Percentiles rank a stretch among this genome's conserved stretches.
Conservation (phyloP, 2,888 invertebrate species). For the Copidosoma aretas region DNA sequence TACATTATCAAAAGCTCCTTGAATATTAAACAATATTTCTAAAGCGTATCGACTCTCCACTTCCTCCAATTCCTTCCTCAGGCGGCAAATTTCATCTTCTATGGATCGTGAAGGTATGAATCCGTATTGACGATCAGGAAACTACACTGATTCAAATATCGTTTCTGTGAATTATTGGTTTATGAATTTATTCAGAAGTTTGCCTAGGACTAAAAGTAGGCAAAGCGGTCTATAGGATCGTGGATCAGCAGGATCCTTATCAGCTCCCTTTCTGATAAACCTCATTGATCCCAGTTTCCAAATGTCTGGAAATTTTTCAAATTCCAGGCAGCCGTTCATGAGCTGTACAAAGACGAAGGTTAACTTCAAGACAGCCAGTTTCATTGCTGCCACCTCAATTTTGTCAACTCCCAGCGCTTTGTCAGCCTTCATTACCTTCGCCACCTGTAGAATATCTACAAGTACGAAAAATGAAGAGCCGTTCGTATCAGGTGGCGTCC, state of each 20-base stretch:
- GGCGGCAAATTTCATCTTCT: neutral
- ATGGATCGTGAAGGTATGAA: neutral
- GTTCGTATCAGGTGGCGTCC: too few relatives aligned
- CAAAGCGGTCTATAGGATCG: neutral
- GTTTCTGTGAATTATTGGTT: neutral
- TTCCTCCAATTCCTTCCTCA: neutral
- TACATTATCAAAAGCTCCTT: slow-evolving; percentile 10
- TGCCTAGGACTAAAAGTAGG: neutral
- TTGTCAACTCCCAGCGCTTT: too few relatives aligned
- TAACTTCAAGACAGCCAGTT: too few relatives aligned
- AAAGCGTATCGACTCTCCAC: neutral
- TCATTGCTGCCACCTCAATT: too few relatives aligned
- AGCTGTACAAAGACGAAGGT: too few relatives aligned
- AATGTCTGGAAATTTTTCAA: neutral
- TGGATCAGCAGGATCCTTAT: neutral
- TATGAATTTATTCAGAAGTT: neutral
- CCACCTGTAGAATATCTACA: too few relatives aligned
- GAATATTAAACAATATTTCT: neutral
- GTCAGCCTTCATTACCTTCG: too few relatives aligned
- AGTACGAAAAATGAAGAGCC: too few relatives aligned
- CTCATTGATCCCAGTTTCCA: neutral
- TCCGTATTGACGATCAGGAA: neutral
- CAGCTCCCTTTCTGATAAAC: neutral
- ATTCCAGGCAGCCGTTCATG: neutral
- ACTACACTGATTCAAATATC: too few relatives aligned